phyloP scores from a whole-genome alignment of 2,113 vertebrate genomes.

The Thoracochromis brauschi region DNA sequence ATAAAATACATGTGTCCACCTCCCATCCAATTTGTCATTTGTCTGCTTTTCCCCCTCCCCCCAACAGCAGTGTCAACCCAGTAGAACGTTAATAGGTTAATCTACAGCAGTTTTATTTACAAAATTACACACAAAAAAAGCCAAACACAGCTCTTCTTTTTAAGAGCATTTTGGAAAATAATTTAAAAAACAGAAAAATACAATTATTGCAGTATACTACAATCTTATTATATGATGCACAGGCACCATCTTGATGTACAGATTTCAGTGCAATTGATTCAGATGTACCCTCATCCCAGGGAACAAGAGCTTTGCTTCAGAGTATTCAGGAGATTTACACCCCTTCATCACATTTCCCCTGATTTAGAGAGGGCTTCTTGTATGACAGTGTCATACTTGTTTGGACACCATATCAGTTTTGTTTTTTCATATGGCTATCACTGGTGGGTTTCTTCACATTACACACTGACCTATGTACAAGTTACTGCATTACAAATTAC shows the following conservation, averaged over 20 bases:
- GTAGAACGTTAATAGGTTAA: conserved; percentile 79
- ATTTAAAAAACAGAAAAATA: conserved; percentile 83
- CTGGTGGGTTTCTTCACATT: conserved; percentile 54
- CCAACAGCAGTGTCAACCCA: conserved; percentile 51
- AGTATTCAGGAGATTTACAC: not conserved
- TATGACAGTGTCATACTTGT: conserved; percentile 8
- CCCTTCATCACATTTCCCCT: not conserved
- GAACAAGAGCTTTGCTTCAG: conserved; percentile 35
- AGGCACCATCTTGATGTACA: conserved; percentile 87
- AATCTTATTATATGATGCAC: conserved; percentile 92
- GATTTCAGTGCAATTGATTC: conserved; percentile 97
- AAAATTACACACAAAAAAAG: conserved; percentile 78
- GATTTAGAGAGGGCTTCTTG: not conserved
- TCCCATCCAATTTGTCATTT: conserved; percentile 9
- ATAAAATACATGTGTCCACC: conserved; percentile 75
- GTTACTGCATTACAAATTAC: conserved; percentile 49
- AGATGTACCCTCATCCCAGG: conserved; percentile 64
- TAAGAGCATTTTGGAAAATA: conserved; percentile 80
- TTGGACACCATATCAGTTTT: conserved; percentile 9
- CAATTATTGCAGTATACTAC: conserved; percentile 96
- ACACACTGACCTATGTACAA: conserved; percentile 62
- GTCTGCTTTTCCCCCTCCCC: conserved; percentile 3
- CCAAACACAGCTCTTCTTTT: conserved; percentile 33
- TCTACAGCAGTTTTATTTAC: conserved; percentile 91
- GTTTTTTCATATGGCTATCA: conserved; percentile 11